Percentiles rank a stretch among this genome's conserved stretches.
Conservation (phyloP, 35 echinoderm and acorn worm genomes). For the Ophioderma brevispina region DNA sequence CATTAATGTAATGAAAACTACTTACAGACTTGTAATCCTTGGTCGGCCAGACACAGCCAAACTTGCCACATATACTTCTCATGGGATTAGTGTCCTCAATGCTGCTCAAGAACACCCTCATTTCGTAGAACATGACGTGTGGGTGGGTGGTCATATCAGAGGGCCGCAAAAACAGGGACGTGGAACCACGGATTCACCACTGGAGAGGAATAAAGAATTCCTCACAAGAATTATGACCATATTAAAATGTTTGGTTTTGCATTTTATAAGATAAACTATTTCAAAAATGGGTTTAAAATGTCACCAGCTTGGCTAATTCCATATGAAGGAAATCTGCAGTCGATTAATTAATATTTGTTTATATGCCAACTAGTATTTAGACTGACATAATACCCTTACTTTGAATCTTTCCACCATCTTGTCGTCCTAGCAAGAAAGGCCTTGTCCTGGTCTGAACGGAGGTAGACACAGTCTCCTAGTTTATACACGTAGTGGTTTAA, state of each 20-base stretch:
- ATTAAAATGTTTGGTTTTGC: neutral
- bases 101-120: conserved; percentile 90
- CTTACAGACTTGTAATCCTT: conserved; percentile 95
- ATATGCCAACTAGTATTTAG: no score
- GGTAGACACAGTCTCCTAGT: conserved; percentile 83
- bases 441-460: conserved; percentile 60
- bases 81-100: conserved; percentile 82
- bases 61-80: conserved; percentile 72
- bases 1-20: no score
- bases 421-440: conserved; percentile 78
- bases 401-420: conserved; percentile 89
- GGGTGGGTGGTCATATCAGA: conserved; percentile 85
- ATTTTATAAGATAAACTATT: neutral
- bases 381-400: no score
- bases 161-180: conserved; percentile 85
- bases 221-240: neutral
- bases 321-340: neutral
- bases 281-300: neutral
- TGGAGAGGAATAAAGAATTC: neutral
- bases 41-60: conserved; percentile 55
- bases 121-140: conserved; percentile 89
- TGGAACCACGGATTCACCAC: conserved; percentile 78
- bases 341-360: no score
- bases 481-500: conserved; percentile 75
- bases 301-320: neutral